Evolutionary conservation across 1,140 invertebrate genomes (phyloP), one percentile per base, ranked within the genome.

Genomic region (Pogonus chalceus): DNA sequence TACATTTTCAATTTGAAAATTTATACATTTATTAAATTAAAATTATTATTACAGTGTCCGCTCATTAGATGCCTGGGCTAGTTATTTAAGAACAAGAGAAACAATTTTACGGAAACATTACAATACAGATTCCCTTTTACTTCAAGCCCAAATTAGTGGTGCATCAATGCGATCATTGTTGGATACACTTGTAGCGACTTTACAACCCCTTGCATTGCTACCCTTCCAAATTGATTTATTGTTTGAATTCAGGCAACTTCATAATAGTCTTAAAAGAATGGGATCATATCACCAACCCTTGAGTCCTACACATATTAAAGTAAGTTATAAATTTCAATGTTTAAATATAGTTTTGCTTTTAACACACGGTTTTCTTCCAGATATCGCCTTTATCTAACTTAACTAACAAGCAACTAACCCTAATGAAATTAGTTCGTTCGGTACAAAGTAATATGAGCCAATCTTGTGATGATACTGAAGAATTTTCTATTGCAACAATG

Each of bases 51-150:
- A 24, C 70, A 88, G 85, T 71, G 78, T 88, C 53, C 76, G 85
- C 47, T 85, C 88, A 37, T 71, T 93, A 58, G 88, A 90, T 61
- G 88, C 88, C 22, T 93, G 89, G 88, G 78, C 90, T 55, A 84
- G 85, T 20, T 91, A 90, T 62, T 72, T 92, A 12, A 78, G 86
- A 58, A 88, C 87, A 1, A 78, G 88, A 50, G 88, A 92, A 68
- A 84, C 83, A 10, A 78, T 92, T 9, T 70, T 91, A n/a, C 79
- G 80, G 18, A 89, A 88, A 62, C 88, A 91, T 66, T 93, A 92
- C 64, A 79, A 76, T 18, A 74, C 77, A 7, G 81, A 81, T 57
- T 84, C 84, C 24, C 73, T 92, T 31, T 71, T 88, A 49, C 77
- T 87, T 50, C 77, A 84, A 23, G 81, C 78, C 14, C 83, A 82